These are phyloP conservation scores for Yponomeuta evonymella DNA, from an alignment of 2,888 invertebrate genomes.

Conservation along the genomic window DNA sequence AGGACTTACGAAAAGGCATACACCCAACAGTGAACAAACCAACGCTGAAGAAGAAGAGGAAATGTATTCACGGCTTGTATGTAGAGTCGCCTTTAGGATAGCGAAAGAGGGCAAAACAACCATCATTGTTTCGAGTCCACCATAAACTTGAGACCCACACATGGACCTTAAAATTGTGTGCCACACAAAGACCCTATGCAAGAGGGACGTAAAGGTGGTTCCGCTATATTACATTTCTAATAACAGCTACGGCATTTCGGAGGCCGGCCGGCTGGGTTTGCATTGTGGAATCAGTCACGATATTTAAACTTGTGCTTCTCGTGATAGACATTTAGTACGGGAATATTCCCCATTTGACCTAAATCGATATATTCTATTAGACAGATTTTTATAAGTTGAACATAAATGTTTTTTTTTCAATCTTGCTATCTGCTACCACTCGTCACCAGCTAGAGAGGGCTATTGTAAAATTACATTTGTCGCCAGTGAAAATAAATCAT, in stretches of 20 bases:
- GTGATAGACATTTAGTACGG: background rate
- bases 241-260: constrained; percentile 23
- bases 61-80: background rate
- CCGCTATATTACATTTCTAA: constrained; percentile 31
- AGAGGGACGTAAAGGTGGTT: constrained; percentile 20
- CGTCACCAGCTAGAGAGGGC: no score
- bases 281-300: background rate
- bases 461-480: no score
- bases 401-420: no score
- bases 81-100: background rate
- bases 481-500: no score
- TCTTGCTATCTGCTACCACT: no score
- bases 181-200: background rate
- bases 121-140: constrained; percentile 1
- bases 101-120: constrained; percentile 1
- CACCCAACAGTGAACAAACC: background rate
- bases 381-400: no score
- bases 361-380: no score
- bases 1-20: no score
- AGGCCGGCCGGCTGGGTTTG: background rate
- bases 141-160: constrained; percentile 8
- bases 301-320: background rate
- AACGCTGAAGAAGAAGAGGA: background rate
- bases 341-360: no score
- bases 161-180: background rate